Percentiles rank a stretch among this genome's conserved stretches.
These are phyloP conservation scores for Turnix velox DNA, from an alignment of 2,113 vertebrate species.

Conservation along the genomic window DNA sequence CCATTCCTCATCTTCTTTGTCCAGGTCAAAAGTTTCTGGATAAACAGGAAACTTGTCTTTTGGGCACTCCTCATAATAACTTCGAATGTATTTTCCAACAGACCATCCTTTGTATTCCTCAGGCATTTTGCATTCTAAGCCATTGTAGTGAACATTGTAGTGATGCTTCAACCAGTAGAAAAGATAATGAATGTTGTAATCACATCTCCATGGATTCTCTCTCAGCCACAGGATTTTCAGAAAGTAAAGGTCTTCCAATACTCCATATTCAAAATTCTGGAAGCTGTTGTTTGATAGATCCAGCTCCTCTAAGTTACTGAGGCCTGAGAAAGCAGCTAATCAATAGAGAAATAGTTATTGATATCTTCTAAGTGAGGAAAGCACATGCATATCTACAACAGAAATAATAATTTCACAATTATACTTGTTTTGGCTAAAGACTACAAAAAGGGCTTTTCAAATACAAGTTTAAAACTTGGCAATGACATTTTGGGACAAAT, in stretches of 20 bases:
- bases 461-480: not conserved
- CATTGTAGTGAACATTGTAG: constrained; percentile 82
- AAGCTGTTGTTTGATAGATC: constrained; percentile 94
- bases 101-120: constrained; percentile 90
- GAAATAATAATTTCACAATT: not conserved
- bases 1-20: constrained; percentile 75
- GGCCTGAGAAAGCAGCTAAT: constrained; percentile 88
- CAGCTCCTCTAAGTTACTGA: constrained; percentile 87
- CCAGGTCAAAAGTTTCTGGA: constrained; percentile 76
- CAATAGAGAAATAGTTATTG: constrained; percentile 34
- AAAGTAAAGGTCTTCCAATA: constrained; percentile 95
- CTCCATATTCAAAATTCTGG: constrained; percentile 88
- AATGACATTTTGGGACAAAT: not conserved
- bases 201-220: constrained; percentile 93
- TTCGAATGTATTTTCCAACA: constrained; percentile 90
- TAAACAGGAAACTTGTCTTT: constrained; percentile 80
- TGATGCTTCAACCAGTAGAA: constrained; percentile 97
- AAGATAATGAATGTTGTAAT: constrained; percentile 98
- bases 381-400: not conserved
- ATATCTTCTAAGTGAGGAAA: not conserved
- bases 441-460: not conserved
- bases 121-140: constrained; percentile 85
- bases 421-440: not conserved
- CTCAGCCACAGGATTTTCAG: constrained; percentile 84
- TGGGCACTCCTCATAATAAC: constrained; percentile 94